phyloP scores from a whole-genome alignment of 2,113 vertebrate species.

The Terrapene triunguis region DNA sequence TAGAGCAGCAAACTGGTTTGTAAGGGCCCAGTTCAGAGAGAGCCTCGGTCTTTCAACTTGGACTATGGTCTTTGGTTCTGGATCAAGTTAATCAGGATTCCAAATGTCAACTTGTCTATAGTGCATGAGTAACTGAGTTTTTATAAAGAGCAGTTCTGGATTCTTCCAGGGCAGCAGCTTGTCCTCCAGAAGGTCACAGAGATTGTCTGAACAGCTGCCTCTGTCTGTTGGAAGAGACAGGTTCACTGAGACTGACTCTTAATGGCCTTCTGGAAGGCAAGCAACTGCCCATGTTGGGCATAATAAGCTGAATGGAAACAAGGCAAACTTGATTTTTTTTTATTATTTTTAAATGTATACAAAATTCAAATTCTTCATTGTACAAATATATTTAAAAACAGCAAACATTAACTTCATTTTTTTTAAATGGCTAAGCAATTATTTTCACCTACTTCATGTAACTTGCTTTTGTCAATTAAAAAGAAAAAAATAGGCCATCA shows the following conservation, averaged over 20 bases:
- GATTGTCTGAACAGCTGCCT: neutral
- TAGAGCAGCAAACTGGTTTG: neutral
- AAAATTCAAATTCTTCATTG: slow-evolving; percentile 66
- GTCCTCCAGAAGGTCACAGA: neutral
- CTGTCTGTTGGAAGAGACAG: neutral
- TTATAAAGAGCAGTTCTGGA: neutral
- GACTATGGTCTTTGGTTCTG: neutral
- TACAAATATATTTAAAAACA: slow-evolving; percentile 74
- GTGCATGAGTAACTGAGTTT: neutral
- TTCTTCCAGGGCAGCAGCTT: neutral
- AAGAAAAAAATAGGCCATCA: slow-evolving; percentile 67
- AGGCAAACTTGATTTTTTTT: slow-evolving; percentile 2
- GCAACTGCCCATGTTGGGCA: neutral
- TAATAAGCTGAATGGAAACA: slow-evolving; percentile 42
- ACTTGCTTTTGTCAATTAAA: slow-evolving; percentile 42
- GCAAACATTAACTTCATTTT: slow-evolving; percentile 41
- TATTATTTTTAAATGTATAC: slow-evolving; percentile 75
- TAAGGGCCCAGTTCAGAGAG: neutral
- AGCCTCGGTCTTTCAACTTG: neutral
- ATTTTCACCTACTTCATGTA: slow-evolving; percentile 54
- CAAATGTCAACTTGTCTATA: neutral
- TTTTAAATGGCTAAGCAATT: neutral
- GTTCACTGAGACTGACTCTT: neutral
- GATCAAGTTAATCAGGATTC: neutral
- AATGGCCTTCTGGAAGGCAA: neutral